These are phyloP conservation scores for Drosophila vallismaia DNA, from an alignment of 2,888 invertebrate species.

Conservation along the genomic window DNA sequence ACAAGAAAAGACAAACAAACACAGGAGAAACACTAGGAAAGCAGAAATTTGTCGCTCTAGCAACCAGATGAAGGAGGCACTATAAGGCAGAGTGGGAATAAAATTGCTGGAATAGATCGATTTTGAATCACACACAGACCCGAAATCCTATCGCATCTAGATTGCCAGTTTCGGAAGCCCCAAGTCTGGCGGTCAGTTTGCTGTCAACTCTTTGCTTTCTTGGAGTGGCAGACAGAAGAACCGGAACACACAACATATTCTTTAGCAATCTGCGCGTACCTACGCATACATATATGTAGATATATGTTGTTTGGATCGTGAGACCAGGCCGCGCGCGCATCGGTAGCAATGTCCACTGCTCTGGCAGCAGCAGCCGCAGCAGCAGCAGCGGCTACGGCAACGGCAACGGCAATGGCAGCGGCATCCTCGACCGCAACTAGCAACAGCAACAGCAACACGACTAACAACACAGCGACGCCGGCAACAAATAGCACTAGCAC, in stretches of 20 bases:
- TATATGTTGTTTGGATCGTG: conserved; percentile 68
- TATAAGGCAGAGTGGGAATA: not conserved
- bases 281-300: conserved; percentile 49
- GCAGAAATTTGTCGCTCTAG: no score
- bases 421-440: conserved; percentile 10
- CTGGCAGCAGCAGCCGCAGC: conserved; percentile 56
- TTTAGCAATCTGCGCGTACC: conserved; percentile 57
- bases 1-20: not conserved
- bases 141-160: not conserved
- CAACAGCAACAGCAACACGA: conserved; percentile 31
- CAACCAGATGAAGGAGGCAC: not conserved
- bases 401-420: conserved; percentile 44
- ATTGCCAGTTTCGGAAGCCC: not conserved
- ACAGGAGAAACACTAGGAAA: not conserved
- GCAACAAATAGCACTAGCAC: conserved; percentile 24
- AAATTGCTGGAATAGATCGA: not conserved
- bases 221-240: conserved; percentile 52
- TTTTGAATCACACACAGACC: not conserved
- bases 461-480: conserved; percentile 21
- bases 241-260: conserved; percentile 66
- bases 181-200: conserved; percentile 43
- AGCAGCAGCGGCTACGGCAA: conserved; percentile 66
- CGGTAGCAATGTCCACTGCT: conserved; percentile 74
- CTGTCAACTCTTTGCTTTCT: conserved; percentile 70
- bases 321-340: conserved; percentile 50